Percentiles rank a stretch among this genome's conserved stretches.
Conservation (phyloP, 2,888 invertebrate genomes). For the Timandra comae region DNA sequence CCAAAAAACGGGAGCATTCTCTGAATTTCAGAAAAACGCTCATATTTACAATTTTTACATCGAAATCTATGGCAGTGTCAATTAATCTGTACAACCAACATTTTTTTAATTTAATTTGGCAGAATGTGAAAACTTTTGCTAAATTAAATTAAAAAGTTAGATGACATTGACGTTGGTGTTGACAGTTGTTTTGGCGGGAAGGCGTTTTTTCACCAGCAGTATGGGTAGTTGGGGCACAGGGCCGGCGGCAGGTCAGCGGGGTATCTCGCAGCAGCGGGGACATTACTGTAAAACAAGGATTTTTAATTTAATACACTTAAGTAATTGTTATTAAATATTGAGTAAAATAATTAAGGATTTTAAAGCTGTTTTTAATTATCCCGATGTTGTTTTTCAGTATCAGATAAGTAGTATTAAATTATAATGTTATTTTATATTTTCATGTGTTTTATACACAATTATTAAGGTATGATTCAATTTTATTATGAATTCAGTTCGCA, state of each 20-base stretch:
- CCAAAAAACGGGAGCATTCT: neutral
- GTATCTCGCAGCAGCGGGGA: conserved; percentile 48
- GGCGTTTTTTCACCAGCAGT: conserved; percentile 49
- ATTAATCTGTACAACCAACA: neutral
- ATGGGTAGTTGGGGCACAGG: conserved; percentile 78
- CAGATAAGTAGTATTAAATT: no score
- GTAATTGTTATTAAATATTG: no score
- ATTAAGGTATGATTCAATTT: no score
- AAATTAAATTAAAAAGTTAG: no score
- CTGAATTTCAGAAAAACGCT: neutral
- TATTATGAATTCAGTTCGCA: no score
- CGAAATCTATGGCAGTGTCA: neutral
- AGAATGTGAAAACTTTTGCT: no score
- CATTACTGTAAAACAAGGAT: conserved; percentile 44
- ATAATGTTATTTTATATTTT: no score
- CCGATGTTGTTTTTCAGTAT: no score
- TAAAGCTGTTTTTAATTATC: no score
- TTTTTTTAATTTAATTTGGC: neutral
- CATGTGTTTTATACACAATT: no score
- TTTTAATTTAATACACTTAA: no score
- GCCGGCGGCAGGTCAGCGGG: conserved; percentile 74
- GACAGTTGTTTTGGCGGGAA: neutral
- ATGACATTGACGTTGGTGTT: neutral
- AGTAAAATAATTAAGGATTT: no score
- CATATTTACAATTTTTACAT: neutral